phyloP scores from a whole-genome alignment of 2,797 vertebrate genomes.

The Dallia pectoralis region DNA sequence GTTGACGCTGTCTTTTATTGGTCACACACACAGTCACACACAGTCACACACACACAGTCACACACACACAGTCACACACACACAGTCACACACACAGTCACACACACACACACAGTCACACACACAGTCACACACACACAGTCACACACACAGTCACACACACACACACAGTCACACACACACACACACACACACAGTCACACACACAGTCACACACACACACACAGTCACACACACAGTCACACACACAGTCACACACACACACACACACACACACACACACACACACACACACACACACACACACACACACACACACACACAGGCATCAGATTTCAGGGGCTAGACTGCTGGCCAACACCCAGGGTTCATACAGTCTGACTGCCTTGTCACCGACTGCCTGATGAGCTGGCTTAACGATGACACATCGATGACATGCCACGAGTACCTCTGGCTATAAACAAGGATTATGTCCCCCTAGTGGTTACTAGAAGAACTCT shows the following conservation, averaged over 20 bases:
- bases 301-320: too few species aligned
- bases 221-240: too few species aligned
- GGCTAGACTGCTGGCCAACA: constrained; percentile 31
- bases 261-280: constrained; percentile 11
- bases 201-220: constrained; percentile 7
- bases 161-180: too few species aligned
- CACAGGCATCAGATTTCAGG: constrained; percentile 49
- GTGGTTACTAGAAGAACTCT: not conserved
- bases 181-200: constrained; percentile 17
- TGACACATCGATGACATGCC: constrained; percentile 37
- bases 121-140: not conserved
- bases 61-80: too few species aligned
- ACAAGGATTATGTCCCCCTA: constrained; percentile 26
- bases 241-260: not conserved
- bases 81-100: constrained; percentile 27
- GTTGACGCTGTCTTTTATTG: constrained; percentile 61
- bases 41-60: not conserved
- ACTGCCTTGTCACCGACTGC: constrained; percentile 31
- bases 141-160: too few species aligned
- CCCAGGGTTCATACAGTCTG: constrained; percentile 38
- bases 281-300: constrained; percentile 28
- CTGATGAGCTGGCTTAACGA: constrained; percentile 23
- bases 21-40: constrained; percentile 18
- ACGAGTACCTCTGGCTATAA: constrained; percentile 21
- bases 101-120: not conserved